Conservation (phyloP, 2,888 invertebrate genomes). For the Thyatira batis region DNA sequence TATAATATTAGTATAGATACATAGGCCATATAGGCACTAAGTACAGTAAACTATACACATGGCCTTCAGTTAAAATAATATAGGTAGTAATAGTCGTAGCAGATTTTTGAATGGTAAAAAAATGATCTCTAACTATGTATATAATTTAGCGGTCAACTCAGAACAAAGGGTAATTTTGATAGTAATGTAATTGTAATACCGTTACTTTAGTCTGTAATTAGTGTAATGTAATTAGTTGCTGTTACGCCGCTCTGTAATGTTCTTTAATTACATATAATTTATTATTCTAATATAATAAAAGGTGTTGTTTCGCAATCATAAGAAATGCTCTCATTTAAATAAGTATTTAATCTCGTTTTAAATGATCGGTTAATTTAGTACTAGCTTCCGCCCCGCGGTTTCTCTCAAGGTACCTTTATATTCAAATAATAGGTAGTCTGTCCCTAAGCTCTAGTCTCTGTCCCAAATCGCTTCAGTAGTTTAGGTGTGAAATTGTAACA, state of each 20-base stretch:
- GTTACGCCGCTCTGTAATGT: conserved; percentile 15
- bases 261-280: conserved; percentile 21
- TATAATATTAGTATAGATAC: too few relatives aligned
- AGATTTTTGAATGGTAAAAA: too few relatives aligned
- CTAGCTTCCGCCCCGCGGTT: too few relatives aligned
- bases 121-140: background rate
- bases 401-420: too few relatives aligned
- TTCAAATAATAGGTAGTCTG: too few relatives aligned
- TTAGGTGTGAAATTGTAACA: too few relatives aligned
- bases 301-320: conserved; percentile 19
- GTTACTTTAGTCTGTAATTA: conserved; percentile 22
- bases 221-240: conserved; percentile 24
- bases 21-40: too few relatives aligned
- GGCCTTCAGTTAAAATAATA: too few relatives aligned
- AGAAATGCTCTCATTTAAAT: background rate
- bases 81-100: too few relatives aligned
- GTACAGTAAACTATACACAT: too few relatives aligned
- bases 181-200: conserved; percentile 20
- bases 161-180: conserved; percentile 17
- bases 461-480: too few relatives aligned
- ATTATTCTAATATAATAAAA: conserved; percentile 13
- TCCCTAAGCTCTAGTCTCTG: too few relatives aligned
- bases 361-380: background rate
- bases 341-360: background rate
- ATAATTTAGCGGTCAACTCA: background rate